phyloP scores from a whole-genome alignment of 2,797 vertebrate species.

The Lacerta agilis region DNA sequence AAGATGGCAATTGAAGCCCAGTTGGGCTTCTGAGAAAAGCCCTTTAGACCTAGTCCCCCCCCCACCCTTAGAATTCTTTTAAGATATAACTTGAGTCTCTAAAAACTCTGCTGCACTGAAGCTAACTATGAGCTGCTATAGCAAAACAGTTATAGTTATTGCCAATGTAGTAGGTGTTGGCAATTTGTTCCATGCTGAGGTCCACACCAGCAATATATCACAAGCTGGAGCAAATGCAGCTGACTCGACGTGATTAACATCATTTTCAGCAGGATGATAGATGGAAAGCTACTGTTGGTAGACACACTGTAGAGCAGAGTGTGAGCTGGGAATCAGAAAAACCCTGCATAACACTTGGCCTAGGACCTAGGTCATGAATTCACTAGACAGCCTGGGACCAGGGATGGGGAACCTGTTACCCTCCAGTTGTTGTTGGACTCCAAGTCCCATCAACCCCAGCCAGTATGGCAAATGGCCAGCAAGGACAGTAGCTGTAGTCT shows the following conservation, averaged over 20 bases:
- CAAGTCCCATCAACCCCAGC: neutral
- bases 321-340: neutral
- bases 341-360: neutral
- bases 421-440: neutral
- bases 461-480: no score
- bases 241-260: neutral
- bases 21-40: neutral
- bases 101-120: neutral
- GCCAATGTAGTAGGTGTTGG: neutral
- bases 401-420: neutral
- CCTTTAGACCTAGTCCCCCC: neutral
- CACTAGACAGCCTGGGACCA: neutral
- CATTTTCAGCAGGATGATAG: constrained; percentile 13
- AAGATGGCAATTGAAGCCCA: neutral
- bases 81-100: neutral
- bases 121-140: neutral
- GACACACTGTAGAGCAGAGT: neutral
- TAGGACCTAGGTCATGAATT: neutral
- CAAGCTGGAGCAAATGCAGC: constrained; percentile 1
- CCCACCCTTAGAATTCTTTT: neutral
- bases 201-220: constrained; percentile 1
- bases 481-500: no score
- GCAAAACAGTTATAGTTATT: neutral
- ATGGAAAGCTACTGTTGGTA: neutral
- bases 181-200: constrained; percentile 2